phyloP scores from a whole-genome alignment of 2,113 vertebrate genomes.

The Cinclus cinclus region DNA sequence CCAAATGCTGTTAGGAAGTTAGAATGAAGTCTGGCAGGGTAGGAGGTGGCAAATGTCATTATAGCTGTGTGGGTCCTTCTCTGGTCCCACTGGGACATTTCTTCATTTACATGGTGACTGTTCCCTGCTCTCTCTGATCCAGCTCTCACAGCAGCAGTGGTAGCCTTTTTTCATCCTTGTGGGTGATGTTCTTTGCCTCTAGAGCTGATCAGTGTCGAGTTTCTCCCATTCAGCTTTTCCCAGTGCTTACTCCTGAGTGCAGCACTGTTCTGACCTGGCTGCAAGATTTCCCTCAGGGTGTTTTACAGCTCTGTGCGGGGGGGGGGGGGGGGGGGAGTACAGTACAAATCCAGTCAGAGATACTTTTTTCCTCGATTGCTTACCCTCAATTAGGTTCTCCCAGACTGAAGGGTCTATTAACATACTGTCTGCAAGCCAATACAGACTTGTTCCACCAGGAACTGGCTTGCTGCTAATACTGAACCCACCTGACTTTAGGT shows the following conservation, averaged over 20 bases:
- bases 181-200: not conserved
- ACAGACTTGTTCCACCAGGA: conserved; percentile 57
- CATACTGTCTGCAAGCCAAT: conserved; percentile 26
- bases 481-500: conserved; percentile 32
- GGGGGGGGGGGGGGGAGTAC: conserved; percentile 33
- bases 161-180: not conserved
- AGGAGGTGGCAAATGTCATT: not conserved
- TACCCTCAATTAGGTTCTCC: conserved; percentile 9
- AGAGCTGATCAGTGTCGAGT: not conserved
- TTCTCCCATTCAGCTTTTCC: not conserved
- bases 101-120: not conserved
- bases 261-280: not conserved
- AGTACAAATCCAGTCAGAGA: conserved; percentile 46
- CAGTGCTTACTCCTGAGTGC: not conserved
- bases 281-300: not conserved
- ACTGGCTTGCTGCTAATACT: conserved; percentile 46
- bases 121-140: not conserved
- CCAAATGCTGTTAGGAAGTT: not conserved
- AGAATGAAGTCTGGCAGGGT: not conserved
- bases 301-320: conserved; percentile 38
- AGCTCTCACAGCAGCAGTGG: not conserved
- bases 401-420: not conserved
- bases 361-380: conserved; percentile 44
- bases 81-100: not conserved
- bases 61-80: not conserved